These are phyloP conservation scores for Pheosia tremula DNA, from an alignment of 2,888 invertebrate genomes.

Conservation along the genomic window DNA sequence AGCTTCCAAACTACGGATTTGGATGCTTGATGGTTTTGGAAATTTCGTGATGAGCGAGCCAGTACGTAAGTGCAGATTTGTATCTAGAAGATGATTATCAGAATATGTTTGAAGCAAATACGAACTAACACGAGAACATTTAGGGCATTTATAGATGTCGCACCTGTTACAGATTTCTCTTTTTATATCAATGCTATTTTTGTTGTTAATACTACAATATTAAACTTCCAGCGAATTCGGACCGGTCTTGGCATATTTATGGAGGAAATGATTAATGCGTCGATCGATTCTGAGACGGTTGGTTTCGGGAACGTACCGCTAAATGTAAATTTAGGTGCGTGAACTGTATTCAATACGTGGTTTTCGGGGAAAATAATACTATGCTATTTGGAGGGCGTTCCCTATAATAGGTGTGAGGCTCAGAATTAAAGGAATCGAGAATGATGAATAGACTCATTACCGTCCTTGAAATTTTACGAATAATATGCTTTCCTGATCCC, in stretches of 20 bases:
- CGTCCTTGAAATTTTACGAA: no score
- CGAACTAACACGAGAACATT: background rate
- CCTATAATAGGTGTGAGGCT: background rate
- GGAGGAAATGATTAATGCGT: constrained; percentile 1
- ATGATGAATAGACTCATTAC: no score
- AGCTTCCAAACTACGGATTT: no score
- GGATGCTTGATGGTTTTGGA: no score
- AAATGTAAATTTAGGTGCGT: constrained; percentile 2
- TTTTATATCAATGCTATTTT: background rate
- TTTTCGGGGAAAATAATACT: background rate
- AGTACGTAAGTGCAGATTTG: no score
- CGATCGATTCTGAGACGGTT: background rate
- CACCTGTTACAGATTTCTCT: no score
- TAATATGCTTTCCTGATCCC: no score
- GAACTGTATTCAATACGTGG: background rate
- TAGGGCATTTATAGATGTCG: background rate
- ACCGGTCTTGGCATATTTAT: background rate
- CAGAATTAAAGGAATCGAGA: background rate
- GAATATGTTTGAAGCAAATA: no score
- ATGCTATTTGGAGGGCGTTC: no score
- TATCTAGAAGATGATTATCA: no score
- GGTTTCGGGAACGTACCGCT: background rate
- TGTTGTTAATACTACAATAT: background rate
- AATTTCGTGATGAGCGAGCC: no score
- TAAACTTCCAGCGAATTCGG: background rate